Percentiles rank a stretch among this genome's conserved stretches.
Evolutionary conservation across 2,888 invertebrate genomes (phyloP).

Genomic region (Ochropacha duplaris): DNA sequence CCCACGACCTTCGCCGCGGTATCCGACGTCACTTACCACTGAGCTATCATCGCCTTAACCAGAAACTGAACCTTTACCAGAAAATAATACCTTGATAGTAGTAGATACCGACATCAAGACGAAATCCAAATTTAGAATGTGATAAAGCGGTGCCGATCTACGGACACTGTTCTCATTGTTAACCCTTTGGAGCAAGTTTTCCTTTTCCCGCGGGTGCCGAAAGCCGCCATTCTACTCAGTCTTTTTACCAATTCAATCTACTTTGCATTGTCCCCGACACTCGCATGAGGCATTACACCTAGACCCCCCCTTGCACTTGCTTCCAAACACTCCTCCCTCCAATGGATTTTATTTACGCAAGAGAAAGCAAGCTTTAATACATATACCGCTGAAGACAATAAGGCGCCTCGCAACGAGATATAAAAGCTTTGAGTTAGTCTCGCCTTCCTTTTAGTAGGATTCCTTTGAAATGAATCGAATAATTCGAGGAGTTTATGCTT

Average conservation of each 20-base stretch:
- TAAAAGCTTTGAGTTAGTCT: slow-evolving; percentile 83
- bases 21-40: too few species aligned
- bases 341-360: slow-evolving; percentile 82
- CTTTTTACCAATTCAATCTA: slow-evolving; percentile 83
- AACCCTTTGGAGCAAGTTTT: slow-evolving; percentile 65
- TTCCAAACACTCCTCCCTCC: slow-evolving; percentile 70
- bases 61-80: too few species aligned
- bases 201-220: slow-evolving; percentile 66
- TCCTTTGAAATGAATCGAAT: slow-evolving; percentile 82
- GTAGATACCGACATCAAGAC: slow-evolving; percentile 21
- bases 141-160: slow-evolving; percentile 44
- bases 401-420: slow-evolving; percentile 78
- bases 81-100: too few species aligned
- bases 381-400: slow-evolving; percentile 81
- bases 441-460: slow-evolving; percentile 77
- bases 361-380: slow-evolving; percentile 81
- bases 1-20: too few species aligned
- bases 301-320: slow-evolving; percentile 69
- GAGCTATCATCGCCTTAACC: too few species aligned
- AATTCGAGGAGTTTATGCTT: slow-evolving; percentile 77
- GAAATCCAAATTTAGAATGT: slow-evolving; percentile 28
- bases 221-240: slow-evolving; percentile 71
- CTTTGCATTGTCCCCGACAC: slow-evolving; percentile 80
- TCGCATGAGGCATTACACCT: slow-evolving; percentile 82
- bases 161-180: slow-evolving; percentile 68